Evolutionary conservation across 2,113 vertebrate genomes (phyloP).

Genomic region (Pristiophorus japonicus): DNA sequence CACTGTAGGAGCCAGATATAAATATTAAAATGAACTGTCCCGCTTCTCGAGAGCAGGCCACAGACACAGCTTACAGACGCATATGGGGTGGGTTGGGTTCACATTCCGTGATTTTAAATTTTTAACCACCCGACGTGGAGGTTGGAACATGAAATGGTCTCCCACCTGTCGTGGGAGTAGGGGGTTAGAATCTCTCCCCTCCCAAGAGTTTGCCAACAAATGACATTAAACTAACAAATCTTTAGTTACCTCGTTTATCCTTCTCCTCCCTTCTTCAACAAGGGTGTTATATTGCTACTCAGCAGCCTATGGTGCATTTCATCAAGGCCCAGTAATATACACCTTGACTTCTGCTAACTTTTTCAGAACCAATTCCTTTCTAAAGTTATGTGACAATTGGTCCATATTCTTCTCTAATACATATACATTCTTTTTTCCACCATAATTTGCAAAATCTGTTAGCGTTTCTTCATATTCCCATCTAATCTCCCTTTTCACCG

Average conservation of each 20-base stretch:
- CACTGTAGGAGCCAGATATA: no score
- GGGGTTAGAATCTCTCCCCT: no score
- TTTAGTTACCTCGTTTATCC: not conserved
- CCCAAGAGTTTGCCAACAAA: not conserved
- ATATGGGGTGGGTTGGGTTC: not conserved
- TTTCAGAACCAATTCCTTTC: not conserved
- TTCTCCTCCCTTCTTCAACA: not conserved
- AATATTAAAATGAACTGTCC: no score
- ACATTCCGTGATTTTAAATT: not conserved
- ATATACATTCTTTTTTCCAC: not conserved
- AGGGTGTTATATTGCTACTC: not conserved
- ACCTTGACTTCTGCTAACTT: not conserved
- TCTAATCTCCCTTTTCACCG: no score
- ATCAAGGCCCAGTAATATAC: not conserved
- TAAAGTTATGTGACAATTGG: not conserved
- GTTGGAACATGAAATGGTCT: no score
- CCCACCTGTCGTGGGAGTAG: not conserved
- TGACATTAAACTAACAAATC: not conserved
- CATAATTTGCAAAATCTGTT: not conserved
- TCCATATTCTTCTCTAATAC: not conserved
- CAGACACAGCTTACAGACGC: not conserved
- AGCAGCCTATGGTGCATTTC: not conserved
- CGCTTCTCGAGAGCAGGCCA: no score
- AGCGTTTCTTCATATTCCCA: no score
- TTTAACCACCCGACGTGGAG: not conserved